These are phyloP conservation scores for Elysia crispata DNA, from an alignment of 2,888 invertebrate genomes.

Conservation along the genomic window DNA sequence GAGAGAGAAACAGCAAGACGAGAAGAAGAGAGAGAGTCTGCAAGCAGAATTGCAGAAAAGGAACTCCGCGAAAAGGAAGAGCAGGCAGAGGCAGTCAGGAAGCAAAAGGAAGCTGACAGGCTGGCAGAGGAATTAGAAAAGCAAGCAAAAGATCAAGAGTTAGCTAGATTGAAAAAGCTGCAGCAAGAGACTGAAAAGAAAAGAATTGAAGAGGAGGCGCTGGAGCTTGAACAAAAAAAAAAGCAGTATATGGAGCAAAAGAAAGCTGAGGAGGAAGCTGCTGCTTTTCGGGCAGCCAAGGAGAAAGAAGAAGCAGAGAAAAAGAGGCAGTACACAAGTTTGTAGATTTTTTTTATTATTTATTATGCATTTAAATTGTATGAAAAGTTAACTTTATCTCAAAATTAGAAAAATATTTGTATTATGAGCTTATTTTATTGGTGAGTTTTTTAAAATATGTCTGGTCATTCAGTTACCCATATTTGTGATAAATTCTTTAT, in stretches of 20 bases:
- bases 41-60: slow-evolving; percentile 35
- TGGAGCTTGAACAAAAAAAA: slow-evolving; percentile 14
- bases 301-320: slow-evolving; percentile 17
- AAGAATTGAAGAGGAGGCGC: slow-evolving; percentile 3
- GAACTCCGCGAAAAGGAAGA: slow-evolving; percentile 53
- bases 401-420: too few species aligned
- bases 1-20: slow-evolving; percentile 42
- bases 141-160: slow-evolving; percentile 47
- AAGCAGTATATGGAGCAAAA: slow-evolving; percentile 23
- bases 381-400: too few species aligned
- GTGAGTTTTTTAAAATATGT: too few species aligned
- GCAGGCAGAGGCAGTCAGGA: slow-evolving; percentile 46
- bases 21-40: slow-evolving; percentile 34
- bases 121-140: slow-evolving; percentile 53
- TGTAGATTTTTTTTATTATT: too few species aligned
- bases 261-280: background rate
- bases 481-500: too few species aligned
- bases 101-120: slow-evolving; percentile 27
- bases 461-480: too few species aligned
- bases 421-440: too few species aligned
- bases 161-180: slow-evolving; percentile 4
- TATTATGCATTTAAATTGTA: too few species aligned
- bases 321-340: background rate
- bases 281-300: slow-evolving; percentile 12
- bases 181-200: background rate